These are phyloP conservation scores for Tolmerus cingulatus DNA, from an alignment of 2,888 invertebrate genomes.

Conservation along the genomic window DNA sequence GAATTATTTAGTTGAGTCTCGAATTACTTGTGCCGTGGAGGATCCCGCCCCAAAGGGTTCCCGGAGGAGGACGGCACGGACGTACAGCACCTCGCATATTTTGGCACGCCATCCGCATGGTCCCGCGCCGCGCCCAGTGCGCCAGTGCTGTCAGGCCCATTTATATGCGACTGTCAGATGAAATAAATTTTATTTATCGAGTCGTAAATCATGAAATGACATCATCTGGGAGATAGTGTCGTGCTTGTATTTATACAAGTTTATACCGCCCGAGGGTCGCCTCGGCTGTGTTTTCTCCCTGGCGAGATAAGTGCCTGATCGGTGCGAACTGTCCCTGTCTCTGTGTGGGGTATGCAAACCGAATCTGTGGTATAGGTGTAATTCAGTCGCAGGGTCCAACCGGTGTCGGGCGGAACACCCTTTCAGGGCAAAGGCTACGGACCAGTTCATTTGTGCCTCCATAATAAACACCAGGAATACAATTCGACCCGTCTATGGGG, in stretches of 20 bases:
- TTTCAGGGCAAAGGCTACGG: background rate
- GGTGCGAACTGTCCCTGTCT: background rate
- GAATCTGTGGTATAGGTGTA: background rate
- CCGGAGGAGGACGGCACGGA: background rate
- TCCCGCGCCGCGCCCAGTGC: background rate
- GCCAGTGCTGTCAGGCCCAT: constrained; percentile 15
- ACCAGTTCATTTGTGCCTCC: constrained; percentile 15
- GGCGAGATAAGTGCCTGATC: constrained; percentile 10
- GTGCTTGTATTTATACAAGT: constrained; percentile 12
- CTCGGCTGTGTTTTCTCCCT: background rate
- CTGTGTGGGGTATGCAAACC: background rate
- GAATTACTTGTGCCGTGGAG: background rate
- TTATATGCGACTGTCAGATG: constrained; percentile 44
- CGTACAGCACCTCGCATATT: background rate
- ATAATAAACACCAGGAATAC: constrained; percentile 19
- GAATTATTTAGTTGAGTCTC: background rate
- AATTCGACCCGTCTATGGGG: background rate
- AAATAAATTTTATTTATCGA: constrained; percentile 46
- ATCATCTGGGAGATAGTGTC: constrained; percentile 28
- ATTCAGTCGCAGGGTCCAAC: background rate
- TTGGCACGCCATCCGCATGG: background rate
- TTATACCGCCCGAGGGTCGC: background rate
- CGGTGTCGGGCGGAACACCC: background rate
- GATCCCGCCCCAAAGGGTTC: background rate
- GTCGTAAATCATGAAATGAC: constrained; percentile 45